Conservation (phyloP, 1,140 invertebrate genomes). For the Acyrthosiphon pisum region DNA sequence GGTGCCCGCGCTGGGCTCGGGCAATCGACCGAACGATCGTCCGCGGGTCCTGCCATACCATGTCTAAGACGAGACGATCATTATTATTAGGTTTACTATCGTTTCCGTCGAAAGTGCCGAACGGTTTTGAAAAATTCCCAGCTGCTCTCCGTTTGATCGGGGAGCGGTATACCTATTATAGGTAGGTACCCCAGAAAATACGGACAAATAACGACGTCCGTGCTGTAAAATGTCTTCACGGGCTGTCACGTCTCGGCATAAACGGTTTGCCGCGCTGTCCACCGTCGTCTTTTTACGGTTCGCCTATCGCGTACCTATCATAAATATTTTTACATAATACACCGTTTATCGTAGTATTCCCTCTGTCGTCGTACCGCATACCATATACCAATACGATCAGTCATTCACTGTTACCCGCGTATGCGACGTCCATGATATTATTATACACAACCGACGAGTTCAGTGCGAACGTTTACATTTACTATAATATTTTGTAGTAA, state of each 20-base stretch:
- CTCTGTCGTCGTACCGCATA: neutral
- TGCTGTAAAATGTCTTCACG: neutral
- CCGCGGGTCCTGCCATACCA: neutral
- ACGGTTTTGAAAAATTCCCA: neutral
- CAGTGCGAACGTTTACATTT: neutral
- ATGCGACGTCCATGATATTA: neutral
- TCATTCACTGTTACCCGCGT: neutral
- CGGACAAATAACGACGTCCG: neutral
- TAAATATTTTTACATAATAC: neutral
- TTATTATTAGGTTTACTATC: neutral
- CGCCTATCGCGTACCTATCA: neutral
- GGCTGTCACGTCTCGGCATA: neutral
- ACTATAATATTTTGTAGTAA: neutral
- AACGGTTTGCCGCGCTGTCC: neutral
- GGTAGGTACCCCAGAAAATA: neutral
- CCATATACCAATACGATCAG: neutral
- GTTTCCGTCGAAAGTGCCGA: neutral
- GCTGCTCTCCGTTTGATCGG: neutral
- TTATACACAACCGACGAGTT: neutral
- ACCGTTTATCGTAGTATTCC: neutral
- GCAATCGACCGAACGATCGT: neutral
- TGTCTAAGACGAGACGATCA: neutral
- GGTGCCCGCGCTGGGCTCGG: neutral
- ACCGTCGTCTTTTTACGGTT: conserved; percentile 17
- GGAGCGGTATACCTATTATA: neutral